Evolutionary conservation across 2,888 invertebrate species (phyloP), one percentile per base, ranked within the genome.

Genomic region (Caenorhabditis zanzibari): DNA sequence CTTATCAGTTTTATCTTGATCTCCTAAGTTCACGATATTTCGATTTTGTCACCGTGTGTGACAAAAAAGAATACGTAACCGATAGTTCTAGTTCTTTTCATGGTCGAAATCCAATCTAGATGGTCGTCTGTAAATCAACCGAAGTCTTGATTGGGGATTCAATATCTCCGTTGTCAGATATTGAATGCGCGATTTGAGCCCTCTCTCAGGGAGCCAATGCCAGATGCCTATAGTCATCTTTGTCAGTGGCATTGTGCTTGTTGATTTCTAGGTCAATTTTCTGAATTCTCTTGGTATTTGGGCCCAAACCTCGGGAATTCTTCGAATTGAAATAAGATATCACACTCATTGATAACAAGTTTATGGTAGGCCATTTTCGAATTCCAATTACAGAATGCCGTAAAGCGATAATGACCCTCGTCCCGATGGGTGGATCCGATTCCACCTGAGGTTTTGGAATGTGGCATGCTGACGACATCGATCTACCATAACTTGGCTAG

Each of bases 161-260:
- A 47, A 47, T 16, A 5, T 2, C 16, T 47, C 19, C n/a, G 47
- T n/a, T 5, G n/a, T 2, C 47, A 12, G 10, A 38, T n/a, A 5
- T n/a, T 47, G 38, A 38, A 12, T 38, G 38, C 7, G 12, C 38
- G 38, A 12, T 47, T n/a, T n/a, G 47, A 47, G 47, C 47, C 47
- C 47, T 47, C 44, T 47, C 47, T 6, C 38, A 47, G 47, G 47
- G 47, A n/a, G 47, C 47, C 47, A 47, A 47, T 47, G n/a, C 47
- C 2, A 47, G 47, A 47, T 47, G 47, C 7, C 19, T 47, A n/a
- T n/a, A 47, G 19, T 7, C 47, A 47, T 47, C 47, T 47, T n/a
- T 12, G 47, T 47, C 47, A 47, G 47, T n/a, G n/a, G 47, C n/a
- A 47, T 47, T 47, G 16, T 47, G 19, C 47, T n/a, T 5, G 2